Evolutionary conservation across 2,888 invertebrate genomes (phyloP), one percentile per base, ranked within the genome.

Genomic region (Acronicta alni): DNA sequence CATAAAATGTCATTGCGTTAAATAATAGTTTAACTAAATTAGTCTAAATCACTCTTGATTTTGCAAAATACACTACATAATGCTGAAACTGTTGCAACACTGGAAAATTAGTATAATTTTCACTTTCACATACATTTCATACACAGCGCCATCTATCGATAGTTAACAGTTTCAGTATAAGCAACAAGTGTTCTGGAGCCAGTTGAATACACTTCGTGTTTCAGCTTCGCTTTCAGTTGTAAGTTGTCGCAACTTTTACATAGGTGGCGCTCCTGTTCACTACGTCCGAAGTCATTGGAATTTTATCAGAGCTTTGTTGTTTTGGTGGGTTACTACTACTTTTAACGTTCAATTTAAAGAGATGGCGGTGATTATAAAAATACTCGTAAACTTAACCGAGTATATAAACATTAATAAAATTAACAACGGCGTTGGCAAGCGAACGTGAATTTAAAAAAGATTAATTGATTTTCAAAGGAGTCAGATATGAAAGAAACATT

Each of bases 261-360:
- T 35, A 75, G 72, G 51, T 75, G 75, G 71, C 72, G 75, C 46
- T 16, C 38, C 23, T 7, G 10, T 23, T 0, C 8, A 32, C 9
- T 32, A 18, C 10, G 9, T 16, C 12, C 17, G 5, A 8, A 15
- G 7, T 12, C 43, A 16, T 9, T 30, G 1, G 14, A 35, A 18
- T 7, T 5, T 26, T 23, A 9, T 32, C 16, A n/a, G 6, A 15
- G 2, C 16, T 30, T 0, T 30, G 1, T 4, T 12, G 30, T 10
- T 4, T 2, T 5, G 2, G 12, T 48, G 38, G 12, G 7, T n/a
- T n/a, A n/a, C n/a, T n/a, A n/a, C n/a, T 42, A 30, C 12, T 12
- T 12, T 12, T 30, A 26, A 9, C n/a, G 12, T 20, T 5, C 2
- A 41, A 14, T 54, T 35, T 9, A 37, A 5, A 46, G 9, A 67